Evolutionary conservation across 2,113 vertebrate species (phyloP).

Genomic region (Sinosuthora webbiana): DNA sequence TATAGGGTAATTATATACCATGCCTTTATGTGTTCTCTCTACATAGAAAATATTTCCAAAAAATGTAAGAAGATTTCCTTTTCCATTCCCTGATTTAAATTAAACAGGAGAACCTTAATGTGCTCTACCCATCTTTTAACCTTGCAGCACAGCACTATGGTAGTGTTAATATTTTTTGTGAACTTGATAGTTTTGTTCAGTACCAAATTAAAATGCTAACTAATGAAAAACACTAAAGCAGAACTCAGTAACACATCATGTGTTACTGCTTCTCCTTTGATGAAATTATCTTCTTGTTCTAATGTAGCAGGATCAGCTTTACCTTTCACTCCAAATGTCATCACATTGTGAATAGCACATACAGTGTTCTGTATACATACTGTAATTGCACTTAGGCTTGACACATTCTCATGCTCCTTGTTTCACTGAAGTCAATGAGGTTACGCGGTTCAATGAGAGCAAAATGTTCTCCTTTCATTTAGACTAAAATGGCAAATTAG

Average conservation of each 20-base stretch:
- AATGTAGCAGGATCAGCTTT: not conserved
- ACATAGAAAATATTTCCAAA: not conserved
- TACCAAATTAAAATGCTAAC: not conserved
- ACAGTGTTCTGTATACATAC: not conserved
- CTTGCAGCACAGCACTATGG: not conserved
- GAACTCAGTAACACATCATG: not conserved
- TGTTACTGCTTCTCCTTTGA: not conserved
- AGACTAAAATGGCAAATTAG: constrained; percentile 30
- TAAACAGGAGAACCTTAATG: not conserved
- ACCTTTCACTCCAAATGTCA: not conserved
- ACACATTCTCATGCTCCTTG: not conserved
- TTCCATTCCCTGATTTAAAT: not conserved
- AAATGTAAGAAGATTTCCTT: not conserved
- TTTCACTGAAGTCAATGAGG: constrained; percentile 12
- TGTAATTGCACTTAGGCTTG: not conserved
- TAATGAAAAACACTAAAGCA: not conserved
- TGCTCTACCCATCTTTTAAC: not conserved
- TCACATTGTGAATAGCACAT: not conserved
- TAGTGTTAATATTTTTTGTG: not conserved
- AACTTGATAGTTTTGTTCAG: not conserved
- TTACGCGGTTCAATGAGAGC: not conserved
- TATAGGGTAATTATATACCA: not conserved
- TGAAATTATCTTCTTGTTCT: not conserved
- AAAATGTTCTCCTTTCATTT: constrained; percentile 15
- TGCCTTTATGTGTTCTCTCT: not conserved